A percentile compares a stretch with the other conserved stretches of the same genome.
Evolutionary conservation across 2,888 invertebrate species (phyloP).

Genomic region (Epirrhoe tristata): DNA sequence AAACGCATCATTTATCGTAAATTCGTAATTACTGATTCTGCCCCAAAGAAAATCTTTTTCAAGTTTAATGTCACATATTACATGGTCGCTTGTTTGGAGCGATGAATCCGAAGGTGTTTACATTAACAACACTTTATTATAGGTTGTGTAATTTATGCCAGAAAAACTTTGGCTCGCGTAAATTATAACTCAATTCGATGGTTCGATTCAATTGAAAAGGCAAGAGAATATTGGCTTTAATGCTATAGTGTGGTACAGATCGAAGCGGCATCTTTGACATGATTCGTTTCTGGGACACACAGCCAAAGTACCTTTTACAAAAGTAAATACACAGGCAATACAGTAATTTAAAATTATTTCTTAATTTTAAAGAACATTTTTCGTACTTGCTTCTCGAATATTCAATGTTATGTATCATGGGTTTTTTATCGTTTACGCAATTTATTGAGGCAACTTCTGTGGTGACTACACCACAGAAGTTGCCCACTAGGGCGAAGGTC

Average conservation of each 20-base stretch:
- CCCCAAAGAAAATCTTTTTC: slow-evolving; percentile 62
- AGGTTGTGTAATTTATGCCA: slow-evolving; percentile 44
- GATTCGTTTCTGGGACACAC: slow-evolving; percentile 25
- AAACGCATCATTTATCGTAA: slow-evolving; percentile 78
- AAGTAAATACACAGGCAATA: slow-evolving; percentile 30
- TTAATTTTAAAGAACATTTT: slow-evolving; percentile 20
- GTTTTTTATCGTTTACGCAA: too few species aligned
- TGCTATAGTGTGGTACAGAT: slow-evolving; percentile 29
- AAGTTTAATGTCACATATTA: slow-evolving; percentile 67
- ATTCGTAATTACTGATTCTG: slow-evolving; percentile 74
- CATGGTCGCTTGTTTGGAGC: slow-evolving; percentile 49
- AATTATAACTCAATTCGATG: slow-evolving; percentile 48
- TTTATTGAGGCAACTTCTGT: too few species aligned
- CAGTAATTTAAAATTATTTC: slow-evolving; percentile 34
- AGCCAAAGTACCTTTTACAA: slow-evolving; percentile 18
- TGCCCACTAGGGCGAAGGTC: too few species aligned
- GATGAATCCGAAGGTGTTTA: slow-evolving; percentile 43
- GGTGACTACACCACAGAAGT: too few species aligned
- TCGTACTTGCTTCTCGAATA: neutral
- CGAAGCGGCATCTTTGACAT: slow-evolving; percentile 29
- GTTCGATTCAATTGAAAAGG: slow-evolving; percentile 43
- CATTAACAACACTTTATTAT: slow-evolving; percentile 49
- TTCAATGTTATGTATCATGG: neutral
- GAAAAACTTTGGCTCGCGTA: slow-evolving; percentile 40
- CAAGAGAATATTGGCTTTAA: slow-evolving; percentile 31